phyloP scores from a whole-genome alignment of 2,888 invertebrate genomes.

The Lasius fuliginosus region DNA sequence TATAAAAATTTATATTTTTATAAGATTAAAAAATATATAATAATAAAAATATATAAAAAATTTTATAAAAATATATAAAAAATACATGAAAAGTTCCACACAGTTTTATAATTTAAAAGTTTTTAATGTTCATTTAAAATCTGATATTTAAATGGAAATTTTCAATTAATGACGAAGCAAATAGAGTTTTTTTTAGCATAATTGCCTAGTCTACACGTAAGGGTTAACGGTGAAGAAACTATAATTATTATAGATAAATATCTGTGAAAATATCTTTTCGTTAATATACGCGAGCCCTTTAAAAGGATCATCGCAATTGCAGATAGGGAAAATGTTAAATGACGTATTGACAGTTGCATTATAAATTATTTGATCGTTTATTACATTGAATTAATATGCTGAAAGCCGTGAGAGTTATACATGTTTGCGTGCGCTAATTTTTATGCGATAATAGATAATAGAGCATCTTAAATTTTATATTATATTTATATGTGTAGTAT shows the following conservation, averaged over 20 bases:
- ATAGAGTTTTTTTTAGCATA: not conserved
- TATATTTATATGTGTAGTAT: not conserved
- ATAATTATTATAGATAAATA: constrained; percentile 30
- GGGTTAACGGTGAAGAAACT: not conserved
- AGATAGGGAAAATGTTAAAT: constrained; percentile 14
- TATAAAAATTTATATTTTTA: not conserved
- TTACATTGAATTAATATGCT: constrained; percentile 12
- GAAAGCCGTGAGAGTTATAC: not conserved
- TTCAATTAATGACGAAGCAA: constrained; percentile 9
- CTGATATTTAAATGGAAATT: not conserved
- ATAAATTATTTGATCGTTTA: constrained; percentile 38
- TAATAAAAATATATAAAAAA: not conserved
- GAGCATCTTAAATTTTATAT: not conserved
- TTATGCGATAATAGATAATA: not conserved
- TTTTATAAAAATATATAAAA: not conserved
- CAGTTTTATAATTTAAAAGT: not conserved
- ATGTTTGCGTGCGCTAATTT: not conserved
- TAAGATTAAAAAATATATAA: not conserved
- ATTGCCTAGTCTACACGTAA: not conserved
- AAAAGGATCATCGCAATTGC: not conserved
- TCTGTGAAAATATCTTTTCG: constrained; percentile 24
- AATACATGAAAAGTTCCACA: not conserved
- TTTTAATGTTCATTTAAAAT: not conserved
- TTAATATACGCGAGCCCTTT: constrained; percentile 22
- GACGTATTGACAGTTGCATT: constrained; percentile 8